These are phyloP conservation scores for Apodemus speciosus DNA, from an alignment of 2,113 vertebrate species.

Conservation along the genomic window DNA sequence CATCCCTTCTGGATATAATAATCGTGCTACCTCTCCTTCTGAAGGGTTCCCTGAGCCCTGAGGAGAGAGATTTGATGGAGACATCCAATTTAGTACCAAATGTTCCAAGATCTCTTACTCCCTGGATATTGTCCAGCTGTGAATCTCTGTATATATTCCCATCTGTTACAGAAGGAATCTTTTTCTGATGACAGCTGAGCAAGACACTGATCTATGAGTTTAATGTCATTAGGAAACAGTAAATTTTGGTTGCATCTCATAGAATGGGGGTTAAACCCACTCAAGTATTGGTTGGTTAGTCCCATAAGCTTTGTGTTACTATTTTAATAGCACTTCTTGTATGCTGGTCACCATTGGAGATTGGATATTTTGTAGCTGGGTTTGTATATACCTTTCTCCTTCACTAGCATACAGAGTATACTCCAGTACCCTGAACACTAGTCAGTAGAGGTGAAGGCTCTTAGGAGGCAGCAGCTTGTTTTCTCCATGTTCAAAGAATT, in stretches of 20 bases:
- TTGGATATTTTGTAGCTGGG: not conserved
- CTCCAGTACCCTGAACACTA: not conserved
- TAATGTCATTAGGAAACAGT: not conserved
- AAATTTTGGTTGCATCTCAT: not conserved
- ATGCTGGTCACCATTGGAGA: not conserved
- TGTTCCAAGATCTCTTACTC: not conserved
- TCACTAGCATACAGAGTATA: not conserved
- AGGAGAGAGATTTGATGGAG: not conserved
- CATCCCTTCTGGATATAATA: not conserved
- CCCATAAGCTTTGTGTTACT: not conserved
- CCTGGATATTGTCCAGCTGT: not conserved
- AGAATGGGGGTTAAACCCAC: not conserved
- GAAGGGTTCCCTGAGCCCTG: not conserved
- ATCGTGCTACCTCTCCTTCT: not conserved
- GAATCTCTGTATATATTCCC: not conserved
- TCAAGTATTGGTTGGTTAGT: not conserved
- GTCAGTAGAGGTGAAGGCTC: not conserved
- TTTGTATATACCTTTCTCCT: not conserved
- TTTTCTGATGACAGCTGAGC: not conserved
- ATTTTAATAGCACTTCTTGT: not conserved
- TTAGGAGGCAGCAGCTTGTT: not conserved
- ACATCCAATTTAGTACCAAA: not conserved
- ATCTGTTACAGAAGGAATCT: not conserved
- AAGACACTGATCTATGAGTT: not conserved
- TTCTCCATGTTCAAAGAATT: not conserved